Conservation (phyloP, 1,140 invertebrate genomes). For the Frieseomelitta varia region DNA sequence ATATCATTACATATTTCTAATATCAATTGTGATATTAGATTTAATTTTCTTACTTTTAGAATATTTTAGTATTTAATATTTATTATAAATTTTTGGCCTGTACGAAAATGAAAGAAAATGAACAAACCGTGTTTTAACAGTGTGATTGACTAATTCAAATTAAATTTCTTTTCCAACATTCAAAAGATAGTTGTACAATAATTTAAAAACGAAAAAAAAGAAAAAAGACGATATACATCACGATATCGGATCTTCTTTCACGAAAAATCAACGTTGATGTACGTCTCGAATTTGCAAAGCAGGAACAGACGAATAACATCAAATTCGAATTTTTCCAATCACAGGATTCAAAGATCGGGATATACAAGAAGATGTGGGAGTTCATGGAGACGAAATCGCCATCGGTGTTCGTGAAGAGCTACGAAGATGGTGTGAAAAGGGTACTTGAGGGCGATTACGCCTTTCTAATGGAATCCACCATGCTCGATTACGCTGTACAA, state of each 20-base stretch:
- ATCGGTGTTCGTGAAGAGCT: constrained; percentile 92
- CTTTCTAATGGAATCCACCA: constrained; percentile 99
- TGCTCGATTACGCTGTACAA: constrained; percentile 97
- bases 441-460: constrained; percentile 96
- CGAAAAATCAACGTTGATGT: neutral
- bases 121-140: neutral
- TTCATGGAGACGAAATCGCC: constrained; percentile 94
- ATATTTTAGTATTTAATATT: no score
- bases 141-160: neutral
- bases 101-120: neutral
- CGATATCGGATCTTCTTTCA: neutral
- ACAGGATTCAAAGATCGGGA: constrained; percentile 97
- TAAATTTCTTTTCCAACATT: neutral
- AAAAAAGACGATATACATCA: no score
- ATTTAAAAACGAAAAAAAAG: no score
- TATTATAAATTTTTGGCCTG: no score
- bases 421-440: constrained; percentile 93
- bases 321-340: constrained; percentile 11
- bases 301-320: neutral
- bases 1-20: no score
- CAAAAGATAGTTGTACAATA: neutral
- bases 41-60: no score
- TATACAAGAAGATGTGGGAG: constrained; percentile 98
- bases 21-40: no score
- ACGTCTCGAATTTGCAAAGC: neutral